These are phyloP conservation scores for Hydractinia echinata DNA, from an alignment of 30 jellyfish, hydroid and myxozoan species.

Conservation along the genomic window DNA sequence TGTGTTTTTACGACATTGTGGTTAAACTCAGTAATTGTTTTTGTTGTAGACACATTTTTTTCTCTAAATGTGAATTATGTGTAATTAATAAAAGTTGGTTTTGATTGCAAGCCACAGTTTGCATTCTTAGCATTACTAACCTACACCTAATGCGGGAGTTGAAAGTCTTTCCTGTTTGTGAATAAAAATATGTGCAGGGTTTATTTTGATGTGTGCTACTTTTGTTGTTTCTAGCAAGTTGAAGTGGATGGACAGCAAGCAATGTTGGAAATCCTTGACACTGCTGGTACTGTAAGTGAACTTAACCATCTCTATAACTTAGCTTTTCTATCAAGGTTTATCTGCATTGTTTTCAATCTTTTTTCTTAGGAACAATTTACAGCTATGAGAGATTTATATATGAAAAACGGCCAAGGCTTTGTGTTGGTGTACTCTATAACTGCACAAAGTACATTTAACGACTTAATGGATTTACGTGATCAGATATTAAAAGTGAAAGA, in stretches of 20 bases:
- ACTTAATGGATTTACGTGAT: constrained; percentile 77
- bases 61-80: too few species aligned
- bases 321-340: not conserved
- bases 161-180: too few species aligned
- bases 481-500: constrained; percentile 93
- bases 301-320: not conserved
- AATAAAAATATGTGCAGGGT: too few species aligned
- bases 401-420: constrained; percentile 99
- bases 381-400: constrained; percentile 97
- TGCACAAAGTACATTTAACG: constrained; percentile 94
- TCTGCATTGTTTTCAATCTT: not conserved
- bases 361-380: constrained; percentile 92
- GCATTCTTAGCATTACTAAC: too few species aligned
- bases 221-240: constrained; percentile 64
- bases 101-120: too few species aligned
- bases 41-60: too few species aligned
- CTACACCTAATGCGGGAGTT: too few species aligned
- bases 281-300: constrained; percentile 97
- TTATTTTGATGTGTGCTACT: too few species aligned
- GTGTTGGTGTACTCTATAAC: constrained; percentile 92
- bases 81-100: too few species aligned
- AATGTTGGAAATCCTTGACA: constrained; percentile 89
- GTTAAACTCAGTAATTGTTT: too few species aligned
- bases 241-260: constrained; percentile 96
- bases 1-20: too few species aligned